Percentiles rank a stretch among this genome's conserved stretches.
Conservation (phyloP, 2,888 invertebrate genomes). For the Myopa testacea region DNA sequence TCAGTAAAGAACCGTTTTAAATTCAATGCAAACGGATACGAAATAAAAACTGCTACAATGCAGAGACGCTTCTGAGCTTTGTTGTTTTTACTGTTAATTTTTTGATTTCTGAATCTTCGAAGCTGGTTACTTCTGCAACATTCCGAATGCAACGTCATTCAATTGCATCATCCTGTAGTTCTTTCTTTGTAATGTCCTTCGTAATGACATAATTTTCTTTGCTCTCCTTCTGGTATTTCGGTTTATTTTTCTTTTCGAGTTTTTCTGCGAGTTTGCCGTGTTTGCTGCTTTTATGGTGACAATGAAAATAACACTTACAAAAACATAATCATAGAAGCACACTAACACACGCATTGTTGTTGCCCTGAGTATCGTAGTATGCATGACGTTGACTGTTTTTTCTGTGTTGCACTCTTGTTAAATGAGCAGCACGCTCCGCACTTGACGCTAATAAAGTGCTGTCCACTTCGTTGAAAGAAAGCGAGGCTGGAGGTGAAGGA, state of each 20-base stretch:
- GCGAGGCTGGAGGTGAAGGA: not conserved
- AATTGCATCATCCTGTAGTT: constrained; percentile 17
- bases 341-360: not conserved
- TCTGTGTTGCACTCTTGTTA: not conserved
- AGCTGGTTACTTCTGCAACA: no score
- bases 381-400: not conserved
- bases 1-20: not conserved
- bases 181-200: not conserved
- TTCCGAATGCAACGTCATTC: not conserved
- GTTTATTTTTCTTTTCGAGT: not conserved
- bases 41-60: not conserved
- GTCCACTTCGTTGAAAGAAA: not conserved
- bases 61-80: not conserved
- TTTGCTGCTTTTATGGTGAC: constrained; percentile 5
- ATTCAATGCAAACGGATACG: not conserved
- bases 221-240: not conserved
- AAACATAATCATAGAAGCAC: not conserved
- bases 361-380: not conserved
- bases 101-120: no score
- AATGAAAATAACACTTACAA: constrained; percentile 12
- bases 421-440: constrained; percentile 4
- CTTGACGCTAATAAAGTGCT: constrained; percentile 17
- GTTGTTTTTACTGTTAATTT: no score
- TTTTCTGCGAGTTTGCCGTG: not conserved
- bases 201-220: no score